phyloP scores from a whole-genome alignment of 2,113 vertebrate species.

The Paramisgurnus dabryanus region DNA sequence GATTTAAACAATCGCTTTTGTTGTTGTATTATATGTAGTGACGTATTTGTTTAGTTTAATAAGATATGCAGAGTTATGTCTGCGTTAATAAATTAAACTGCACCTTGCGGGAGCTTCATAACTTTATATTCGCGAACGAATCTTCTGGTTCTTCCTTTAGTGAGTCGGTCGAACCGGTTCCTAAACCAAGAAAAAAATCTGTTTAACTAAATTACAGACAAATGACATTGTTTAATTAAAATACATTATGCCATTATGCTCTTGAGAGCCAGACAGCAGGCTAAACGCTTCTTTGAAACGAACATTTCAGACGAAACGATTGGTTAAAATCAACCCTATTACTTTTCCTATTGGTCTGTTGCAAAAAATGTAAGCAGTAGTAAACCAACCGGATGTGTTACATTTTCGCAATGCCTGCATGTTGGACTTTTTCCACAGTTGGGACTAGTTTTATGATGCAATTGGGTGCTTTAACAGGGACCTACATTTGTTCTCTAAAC shows the following conservation, averaged over 20 bases:
- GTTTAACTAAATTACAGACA: no score
- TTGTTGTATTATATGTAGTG: neutral
- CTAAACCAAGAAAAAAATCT: neutral
- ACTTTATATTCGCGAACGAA: neutral
- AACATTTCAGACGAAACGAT: no score
- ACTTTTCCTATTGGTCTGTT: no score
- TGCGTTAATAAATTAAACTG: neutral
- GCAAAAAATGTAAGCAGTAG: no score
- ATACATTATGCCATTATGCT: no score
- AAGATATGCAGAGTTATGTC: neutral
- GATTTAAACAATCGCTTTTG: neutral
- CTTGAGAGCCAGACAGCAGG: no score
- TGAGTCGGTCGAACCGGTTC: neutral
- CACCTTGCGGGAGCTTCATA: neutral
- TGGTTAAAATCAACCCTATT: no score
- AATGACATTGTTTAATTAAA: no score
- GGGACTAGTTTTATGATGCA: neutral
- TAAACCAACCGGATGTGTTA: neutral
- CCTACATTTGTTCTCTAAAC: no score
- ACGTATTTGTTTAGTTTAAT: no score
- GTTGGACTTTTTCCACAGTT: neutral
- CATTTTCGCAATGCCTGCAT: neutral
- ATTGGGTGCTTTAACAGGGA: no score
- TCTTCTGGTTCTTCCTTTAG: neutral
- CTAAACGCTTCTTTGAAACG: no score